Percentiles rank a stretch among this genome's conserved stretches.
Evolutionary conservation across 2,888 invertebrate genomes (phyloP).

Genomic region (Nyleta sp.): DNA sequence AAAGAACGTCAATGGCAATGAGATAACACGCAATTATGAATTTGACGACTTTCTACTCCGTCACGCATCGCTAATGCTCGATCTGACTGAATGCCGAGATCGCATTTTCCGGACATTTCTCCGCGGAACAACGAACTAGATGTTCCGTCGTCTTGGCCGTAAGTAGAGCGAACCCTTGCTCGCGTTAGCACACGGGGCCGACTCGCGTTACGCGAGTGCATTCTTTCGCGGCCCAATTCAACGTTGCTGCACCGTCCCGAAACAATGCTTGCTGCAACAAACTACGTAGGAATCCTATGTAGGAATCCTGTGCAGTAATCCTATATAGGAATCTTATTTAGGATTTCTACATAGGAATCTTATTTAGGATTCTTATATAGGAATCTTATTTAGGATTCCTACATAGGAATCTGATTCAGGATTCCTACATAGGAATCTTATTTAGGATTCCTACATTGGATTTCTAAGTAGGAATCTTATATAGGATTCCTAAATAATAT

Average conservation of each 20-base stretch:
- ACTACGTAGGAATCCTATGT: too few relatives aligned
- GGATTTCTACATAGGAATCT: too few relatives aligned
- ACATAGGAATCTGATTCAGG: too few relatives aligned
- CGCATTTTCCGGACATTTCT: constrained; percentile 57
- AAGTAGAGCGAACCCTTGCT: constrained; percentile 64
- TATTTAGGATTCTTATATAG: too few relatives aligned
- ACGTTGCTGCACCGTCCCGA: constrained; percentile 31
- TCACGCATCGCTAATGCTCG: constrained; percentile 72
- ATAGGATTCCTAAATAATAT: too few relatives aligned
- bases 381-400: too few relatives aligned
- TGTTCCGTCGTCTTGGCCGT: constrained; percentile 45
- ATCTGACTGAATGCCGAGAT: constrained; percentile 71
- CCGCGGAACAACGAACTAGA: constrained; percentile 54
- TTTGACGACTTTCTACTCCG: constrained; percentile 70
- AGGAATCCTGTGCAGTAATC: too few relatives aligned
- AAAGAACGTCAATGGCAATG: constrained; percentile 36
- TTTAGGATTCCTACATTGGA: too few relatives aligned
- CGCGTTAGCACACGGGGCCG: constrained; percentile 44
- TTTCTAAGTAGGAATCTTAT: too few relatives aligned
- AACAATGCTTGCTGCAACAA: too few relatives aligned
- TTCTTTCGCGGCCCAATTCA: constrained; percentile 38
- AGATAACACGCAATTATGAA: constrained; percentile 68
- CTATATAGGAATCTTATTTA: too few relatives aligned
- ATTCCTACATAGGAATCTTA: too few relatives aligned
- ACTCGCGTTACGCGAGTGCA: constrained; percentile 29